phyloP scores from a whole-genome alignment of 92 coral and sea anemone genomes.

The Epizoanthus ramosus region DNA sequence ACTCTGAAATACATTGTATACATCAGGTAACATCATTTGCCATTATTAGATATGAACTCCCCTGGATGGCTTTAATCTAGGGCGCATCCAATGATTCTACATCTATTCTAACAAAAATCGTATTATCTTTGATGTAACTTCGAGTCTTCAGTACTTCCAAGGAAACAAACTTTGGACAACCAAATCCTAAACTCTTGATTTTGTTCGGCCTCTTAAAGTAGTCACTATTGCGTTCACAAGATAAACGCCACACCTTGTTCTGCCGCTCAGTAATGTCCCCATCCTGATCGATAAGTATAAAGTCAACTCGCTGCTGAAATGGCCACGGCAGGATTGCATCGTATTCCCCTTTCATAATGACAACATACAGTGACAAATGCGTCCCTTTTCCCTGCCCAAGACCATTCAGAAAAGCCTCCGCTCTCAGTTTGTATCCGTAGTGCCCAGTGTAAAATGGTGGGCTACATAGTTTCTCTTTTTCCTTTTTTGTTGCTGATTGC shows the following conservation, averaged over 20 bases:
- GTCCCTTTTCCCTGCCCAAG: conserved; percentile 99
- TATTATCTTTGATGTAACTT: conserved; percentile 89
- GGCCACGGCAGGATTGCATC: conserved; percentile 99
- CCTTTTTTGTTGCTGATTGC: conserved; percentile 96
- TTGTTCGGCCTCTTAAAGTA: conserved; percentile 95
- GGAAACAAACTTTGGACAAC: conserved; percentile 98
- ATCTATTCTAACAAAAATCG: conserved; percentile 94
- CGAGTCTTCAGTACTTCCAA: conserved; percentile 88
- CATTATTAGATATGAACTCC: not conserved
- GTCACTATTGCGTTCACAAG: conserved; percentile 96
- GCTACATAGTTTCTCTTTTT: conserved; percentile 96
- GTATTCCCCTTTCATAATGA: conserved; percentile 96
- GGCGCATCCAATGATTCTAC: conserved; percentile 89
- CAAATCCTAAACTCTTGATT: conserved; percentile 95
- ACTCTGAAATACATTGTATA: too few species aligned
- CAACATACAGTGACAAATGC: conserved; percentile 93
- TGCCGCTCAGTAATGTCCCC: conserved; percentile 79
- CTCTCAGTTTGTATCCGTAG: conserved; percentile 95
- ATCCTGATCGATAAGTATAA: conserved; percentile 94
- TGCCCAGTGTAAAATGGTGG: conserved; percentile 99
- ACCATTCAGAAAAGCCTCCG: conserved; percentile 98
- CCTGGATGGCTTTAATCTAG: conserved; percentile 19
- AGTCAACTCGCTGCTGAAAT: conserved; percentile 96
- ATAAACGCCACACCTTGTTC: conserved; percentile 91
- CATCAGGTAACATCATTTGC: too few species aligned